Percentiles rank a stretch among this genome's conserved stretches.
Evolutionary conservation across 2,797 vertebrate species (phyloP).

Genomic region (Rachycentron canadum): DNA sequence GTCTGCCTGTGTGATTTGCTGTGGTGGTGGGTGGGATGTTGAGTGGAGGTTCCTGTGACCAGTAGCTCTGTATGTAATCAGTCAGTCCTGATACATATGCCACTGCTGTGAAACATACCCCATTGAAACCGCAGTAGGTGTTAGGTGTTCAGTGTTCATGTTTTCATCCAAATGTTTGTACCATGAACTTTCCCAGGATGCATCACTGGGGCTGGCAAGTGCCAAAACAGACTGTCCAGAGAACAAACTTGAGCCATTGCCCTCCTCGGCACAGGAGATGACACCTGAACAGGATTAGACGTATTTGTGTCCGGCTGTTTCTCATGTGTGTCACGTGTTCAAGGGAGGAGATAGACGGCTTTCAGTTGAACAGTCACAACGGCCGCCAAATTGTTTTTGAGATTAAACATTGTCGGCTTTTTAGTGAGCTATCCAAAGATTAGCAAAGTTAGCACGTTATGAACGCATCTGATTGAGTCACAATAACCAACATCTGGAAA

Average conservation of each 20-base stretch:
- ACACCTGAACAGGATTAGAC: slow-evolving; percentile 25
- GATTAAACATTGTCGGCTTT: neutral
- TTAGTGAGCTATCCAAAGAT: no score
- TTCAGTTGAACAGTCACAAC: slow-evolving; percentile 1
- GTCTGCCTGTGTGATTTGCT: slow-evolving; percentile 33
- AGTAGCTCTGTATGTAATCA: slow-evolving; percentile 55
- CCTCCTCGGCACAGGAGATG: slow-evolving; percentile 10
- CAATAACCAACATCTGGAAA: no score
- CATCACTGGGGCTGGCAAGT: slow-evolving; percentile 18
- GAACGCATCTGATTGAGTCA: no score
- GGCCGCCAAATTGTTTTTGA: neutral
- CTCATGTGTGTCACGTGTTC: neutral
- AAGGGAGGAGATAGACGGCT: neutral
- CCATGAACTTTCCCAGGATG: slow-evolving; percentile 22
- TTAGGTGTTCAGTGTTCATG: slow-evolving; percentile 15
- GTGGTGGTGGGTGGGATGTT: slow-evolving; percentile 68
- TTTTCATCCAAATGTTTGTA: slow-evolving; percentile 25
- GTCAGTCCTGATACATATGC: slow-evolving; percentile 16
- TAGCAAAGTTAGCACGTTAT: no score
- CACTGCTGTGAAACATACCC: slow-evolving; percentile 26
- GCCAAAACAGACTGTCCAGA: slow-evolving; percentile 29
- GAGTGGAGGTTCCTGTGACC: slow-evolving; percentile 69
- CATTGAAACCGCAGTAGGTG: slow-evolving; percentile 15
- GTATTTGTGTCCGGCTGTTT: neutral
- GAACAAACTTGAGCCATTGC: slow-evolving; percentile 17